A percentile compares a stretch with the other conserved stretches of the same genome.
Conservation (phyloP, 1,140 invertebrate genomes). For the Cataglyphis hispanica region DNA sequence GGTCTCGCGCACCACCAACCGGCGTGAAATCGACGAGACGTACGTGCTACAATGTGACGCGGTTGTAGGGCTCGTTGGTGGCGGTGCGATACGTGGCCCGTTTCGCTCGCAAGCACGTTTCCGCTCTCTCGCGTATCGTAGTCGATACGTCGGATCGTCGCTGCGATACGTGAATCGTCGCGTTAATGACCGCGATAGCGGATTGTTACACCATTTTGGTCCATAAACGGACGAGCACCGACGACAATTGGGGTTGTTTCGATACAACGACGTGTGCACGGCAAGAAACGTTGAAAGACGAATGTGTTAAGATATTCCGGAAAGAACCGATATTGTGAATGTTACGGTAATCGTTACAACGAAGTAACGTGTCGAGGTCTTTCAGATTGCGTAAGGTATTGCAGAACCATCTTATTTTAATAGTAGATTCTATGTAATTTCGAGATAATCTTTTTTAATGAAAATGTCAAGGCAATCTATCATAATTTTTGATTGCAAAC, state of each 20-base stretch:
- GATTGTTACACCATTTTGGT: constrained; percentile 42
- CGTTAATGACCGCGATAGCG: constrained; percentile 54
- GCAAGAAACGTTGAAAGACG: background rate
- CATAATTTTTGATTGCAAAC: no score
- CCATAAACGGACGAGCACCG: background rate
- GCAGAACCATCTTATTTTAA: no score
- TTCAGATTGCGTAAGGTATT: no score
- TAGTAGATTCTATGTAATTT: no score
- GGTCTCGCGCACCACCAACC: background rate
- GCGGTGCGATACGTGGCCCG: constrained; percentile 49
- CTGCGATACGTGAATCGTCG: constrained; percentile 50
- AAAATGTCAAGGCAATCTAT: no score
- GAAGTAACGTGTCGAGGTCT: no score
- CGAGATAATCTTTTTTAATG: no score
- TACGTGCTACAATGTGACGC: constrained; percentile 62
- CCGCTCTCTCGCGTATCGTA: constrained; percentile 20
- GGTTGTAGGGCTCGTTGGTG: constrained; percentile 39
- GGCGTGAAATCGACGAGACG: constrained; percentile 63
- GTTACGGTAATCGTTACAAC: background rate
- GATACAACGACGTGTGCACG: background rate
- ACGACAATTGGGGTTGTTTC: background rate
- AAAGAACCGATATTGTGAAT: background rate
- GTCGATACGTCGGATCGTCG: constrained; percentile 31
- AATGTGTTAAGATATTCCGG: background rate
- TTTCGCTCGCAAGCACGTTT: constrained; percentile 56